Base-by-base conservation (phyloP, 2,113 vertebrate genomes). In the Oxygymnocypris stewartii region DNA sequence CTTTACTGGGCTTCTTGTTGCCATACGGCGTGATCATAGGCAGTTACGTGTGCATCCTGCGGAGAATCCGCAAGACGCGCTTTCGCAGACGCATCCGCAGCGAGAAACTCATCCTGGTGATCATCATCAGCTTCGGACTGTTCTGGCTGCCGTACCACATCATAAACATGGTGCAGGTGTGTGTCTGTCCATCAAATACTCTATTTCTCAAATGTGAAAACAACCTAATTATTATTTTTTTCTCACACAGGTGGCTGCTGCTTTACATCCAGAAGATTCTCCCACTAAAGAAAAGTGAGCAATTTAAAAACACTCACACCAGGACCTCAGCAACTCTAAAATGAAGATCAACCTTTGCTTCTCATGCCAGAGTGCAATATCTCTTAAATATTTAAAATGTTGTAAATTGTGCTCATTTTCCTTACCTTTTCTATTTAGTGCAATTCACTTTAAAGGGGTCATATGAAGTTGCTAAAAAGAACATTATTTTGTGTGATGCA, bases 101-200 rank as follows among this genome's bases (percentile, higher is more conserved):
- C 0, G 96, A 96, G 85, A 95, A 96, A 10, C 93, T 98, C 42
- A 97, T 97, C 85, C 90, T 95, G 69, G 93, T 94, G 90, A 96
- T 98, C 4, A 94, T 98, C 82, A 74, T 96, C 83, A 95, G 95
- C 61, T 98, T 98, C 75, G 95, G 95, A 44, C 28, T 96, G 80
- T 94, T 97, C 73, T 98, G 97, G 97, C 79, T 96, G n/a, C 97
- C 97, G 1, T 97, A 98, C 92, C 96, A 98, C 63, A 0, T 93
- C 0, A 88, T 97, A 90, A 97, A 97, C 89, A 82, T 96, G 63
- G 85, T 96, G 84, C 96, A 98, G 89, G 96, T 95, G 47, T 63
- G 89, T 83, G 13, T 57, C 6, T 81, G 59, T 20, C 18, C 59
- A 8, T 4, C 88, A 61, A 61, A 16, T 14, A 16, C 16, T 65